Conservation (phyloP, 2,888 invertebrate genomes). For the Smittia aterrima region DNA sequence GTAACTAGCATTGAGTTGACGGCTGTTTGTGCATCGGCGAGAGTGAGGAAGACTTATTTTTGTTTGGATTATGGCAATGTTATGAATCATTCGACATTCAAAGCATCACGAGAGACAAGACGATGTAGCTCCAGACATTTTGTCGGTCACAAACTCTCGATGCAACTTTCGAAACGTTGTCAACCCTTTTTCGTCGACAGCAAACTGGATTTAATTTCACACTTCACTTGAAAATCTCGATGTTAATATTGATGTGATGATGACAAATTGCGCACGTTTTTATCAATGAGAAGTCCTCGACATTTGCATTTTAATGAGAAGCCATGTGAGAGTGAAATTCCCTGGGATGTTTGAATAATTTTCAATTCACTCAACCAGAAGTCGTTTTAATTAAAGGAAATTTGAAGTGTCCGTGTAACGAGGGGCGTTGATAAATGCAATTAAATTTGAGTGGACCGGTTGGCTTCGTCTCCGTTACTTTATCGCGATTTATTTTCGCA, state of each 20-base stretch:
- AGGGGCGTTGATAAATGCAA: background rate
- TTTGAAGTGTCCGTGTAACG: background rate
- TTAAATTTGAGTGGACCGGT: background rate
- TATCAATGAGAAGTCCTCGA: background rate
- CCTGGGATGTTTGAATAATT: background rate
- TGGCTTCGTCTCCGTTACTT: too few species aligned
- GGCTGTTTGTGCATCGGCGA: background rate
- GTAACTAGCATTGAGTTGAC: background rate
- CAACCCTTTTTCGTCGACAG: background rate
- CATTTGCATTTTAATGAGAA: conserved; percentile 16
- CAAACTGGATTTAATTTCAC: conserved; percentile 25
- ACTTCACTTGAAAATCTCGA: conserved; percentile 26
- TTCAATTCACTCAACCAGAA: background rate
- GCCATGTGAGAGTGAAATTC: background rate
- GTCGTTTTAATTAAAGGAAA: background rate
- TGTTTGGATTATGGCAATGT: conserved; percentile 13
- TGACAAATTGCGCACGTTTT: conserved; percentile 41
- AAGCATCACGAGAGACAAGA: background rate
- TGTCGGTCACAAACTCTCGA: background rate
- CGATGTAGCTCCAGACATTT: background rate
- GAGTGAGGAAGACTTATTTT: background rate
- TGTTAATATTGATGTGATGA: background rate
- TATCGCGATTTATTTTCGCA: too few species aligned
- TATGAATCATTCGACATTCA: conserved; percentile 24
- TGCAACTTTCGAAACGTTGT: background rate